Evolutionary conservation across 1,140 invertebrate species (phyloP).

Genomic region (Bombus ignitus): DNA sequence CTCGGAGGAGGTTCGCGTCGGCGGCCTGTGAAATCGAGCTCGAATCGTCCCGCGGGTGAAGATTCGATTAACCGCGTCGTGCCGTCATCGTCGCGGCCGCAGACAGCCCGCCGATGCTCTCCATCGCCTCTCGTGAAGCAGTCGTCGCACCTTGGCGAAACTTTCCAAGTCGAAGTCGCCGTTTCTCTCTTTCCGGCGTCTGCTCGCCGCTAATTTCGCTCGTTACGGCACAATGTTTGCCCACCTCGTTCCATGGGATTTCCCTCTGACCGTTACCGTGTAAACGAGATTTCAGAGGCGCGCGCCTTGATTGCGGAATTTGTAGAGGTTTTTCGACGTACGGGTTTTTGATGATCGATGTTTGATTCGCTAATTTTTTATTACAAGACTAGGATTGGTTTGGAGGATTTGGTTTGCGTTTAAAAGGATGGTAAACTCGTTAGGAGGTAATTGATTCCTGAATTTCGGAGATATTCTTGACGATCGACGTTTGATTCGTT

Average conservation of each 20-base stretch:
- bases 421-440: no score
- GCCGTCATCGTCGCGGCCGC: conserved; percentile 42
- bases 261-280: neutral
- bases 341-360: neutral
- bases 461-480: no score
- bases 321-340: neutral
- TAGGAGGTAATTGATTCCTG: no score
- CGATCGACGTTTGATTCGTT: no score
- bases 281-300: neutral
- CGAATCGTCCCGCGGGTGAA: conserved; percentile 60
- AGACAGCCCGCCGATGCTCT: neutral
- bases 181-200: neutral
- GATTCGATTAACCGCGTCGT: conserved; percentile 67
- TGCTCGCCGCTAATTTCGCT: conserved; percentile 12
- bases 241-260: neutral
- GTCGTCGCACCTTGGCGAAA: neutral
- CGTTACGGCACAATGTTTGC: neutral
- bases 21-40: conserved; percentile 65
- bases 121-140: neutral
- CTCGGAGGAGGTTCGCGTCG: conserved; percentile 37
- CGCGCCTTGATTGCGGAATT: neutral
- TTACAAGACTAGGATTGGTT: no score
- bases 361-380: neutral
- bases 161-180: neutral
- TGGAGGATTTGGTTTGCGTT: no score